Base-by-base conservation (phyloP, 2,797 vertebrate genomes). In the Momotus momota region DNA sequence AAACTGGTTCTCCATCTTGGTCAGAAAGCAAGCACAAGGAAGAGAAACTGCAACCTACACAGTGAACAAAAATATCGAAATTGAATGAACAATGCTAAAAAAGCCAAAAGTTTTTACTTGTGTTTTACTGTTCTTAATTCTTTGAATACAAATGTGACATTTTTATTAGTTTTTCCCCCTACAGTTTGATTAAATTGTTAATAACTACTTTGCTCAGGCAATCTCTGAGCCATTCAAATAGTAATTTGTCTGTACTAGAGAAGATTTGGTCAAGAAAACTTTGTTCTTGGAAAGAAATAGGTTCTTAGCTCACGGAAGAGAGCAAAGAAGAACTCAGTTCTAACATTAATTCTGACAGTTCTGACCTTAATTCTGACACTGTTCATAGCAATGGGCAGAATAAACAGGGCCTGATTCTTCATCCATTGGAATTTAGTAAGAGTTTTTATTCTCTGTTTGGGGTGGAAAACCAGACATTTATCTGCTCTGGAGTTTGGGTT, bases 101-200 rank as follows among this genome's bases (percentile, higher is more conserved):
- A 83, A 29, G 5, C 8, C 23, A 21, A 43, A 85, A 15, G 4
- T 4, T 96, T 86, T 92, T 49, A 64, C 18, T 25, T 90, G 9
- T 31, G 61, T 91, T 92, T 93, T 71, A 35, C 54, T 88, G 35
- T 87, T 81, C 33, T 82, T 93, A 55, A 33, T 97, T 96, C 43
- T 92, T 93, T 81, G 61, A 95, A 80, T 90, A 79, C 21, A 35
- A 93, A 85, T 73, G 71, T 94, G 70, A 85, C 29, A 54, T 38
- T 95, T 95, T 69, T 91, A 75, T 94, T 96, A 67, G 43, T 5
- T 92, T 64, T 79, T 41, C 7, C 13, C 51, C 49, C 62, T 81
- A 31, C 26, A 27, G 20, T 86, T 92, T 93, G 80, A 93, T 93
- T 90, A 91, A 94, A 84, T 90, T 75, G 77, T 91, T 95, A 86